A percentile compares a stretch with the other conserved stretches of the same genome.
Conservation (phyloP, 2,113 vertebrate species). For the Callospermophilus lateralis region DNA sequence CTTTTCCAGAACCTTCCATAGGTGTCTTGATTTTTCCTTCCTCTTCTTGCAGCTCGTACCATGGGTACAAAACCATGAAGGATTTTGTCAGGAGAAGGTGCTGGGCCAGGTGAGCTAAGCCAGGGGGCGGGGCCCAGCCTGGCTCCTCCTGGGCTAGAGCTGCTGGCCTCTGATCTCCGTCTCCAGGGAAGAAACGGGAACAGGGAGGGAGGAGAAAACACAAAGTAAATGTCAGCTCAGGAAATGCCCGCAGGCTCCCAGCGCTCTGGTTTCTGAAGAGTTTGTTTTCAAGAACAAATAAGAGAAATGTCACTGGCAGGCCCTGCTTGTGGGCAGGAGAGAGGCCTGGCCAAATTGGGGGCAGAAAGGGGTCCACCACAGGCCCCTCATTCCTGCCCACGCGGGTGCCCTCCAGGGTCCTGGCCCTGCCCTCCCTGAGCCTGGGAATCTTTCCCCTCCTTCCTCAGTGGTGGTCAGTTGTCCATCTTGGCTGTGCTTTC, state of each 20-base stretch:
- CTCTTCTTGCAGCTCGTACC: constrained; percentile 92
- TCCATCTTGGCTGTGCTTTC: too few relatives aligned
- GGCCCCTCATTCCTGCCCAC: not conserved
- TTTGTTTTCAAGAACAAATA: constrained; percentile 79
- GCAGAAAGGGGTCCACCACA: not conserved
- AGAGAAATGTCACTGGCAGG: constrained; percentile 72
- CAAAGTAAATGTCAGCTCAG: constrained; percentile 83
- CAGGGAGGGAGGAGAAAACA: not conserved
- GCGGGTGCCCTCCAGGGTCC: not conserved
- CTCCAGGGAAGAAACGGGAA: not conserved
- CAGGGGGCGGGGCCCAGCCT: not conserved
- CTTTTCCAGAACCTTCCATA: not conserved
- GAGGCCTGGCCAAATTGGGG: not conserved
- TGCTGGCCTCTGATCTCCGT: not conserved
- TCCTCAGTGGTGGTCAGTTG: too few relatives aligned
- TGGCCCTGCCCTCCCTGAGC: not conserved
- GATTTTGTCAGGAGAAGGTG: constrained; percentile 97
- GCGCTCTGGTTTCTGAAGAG: constrained; percentile 53
- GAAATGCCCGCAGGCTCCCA: constrained; percentile 76
- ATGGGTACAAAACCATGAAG: constrained; percentile 97
- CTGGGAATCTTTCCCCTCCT: not conserved
- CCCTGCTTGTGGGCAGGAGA: not conserved
- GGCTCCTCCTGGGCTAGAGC: not conserved
- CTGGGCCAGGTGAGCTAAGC: constrained; percentile 93
- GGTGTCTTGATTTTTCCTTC: not conserved